Base-by-base conservation (phyloP, 2,888 invertebrate genomes). In the Mesochorus sp. region DNA sequence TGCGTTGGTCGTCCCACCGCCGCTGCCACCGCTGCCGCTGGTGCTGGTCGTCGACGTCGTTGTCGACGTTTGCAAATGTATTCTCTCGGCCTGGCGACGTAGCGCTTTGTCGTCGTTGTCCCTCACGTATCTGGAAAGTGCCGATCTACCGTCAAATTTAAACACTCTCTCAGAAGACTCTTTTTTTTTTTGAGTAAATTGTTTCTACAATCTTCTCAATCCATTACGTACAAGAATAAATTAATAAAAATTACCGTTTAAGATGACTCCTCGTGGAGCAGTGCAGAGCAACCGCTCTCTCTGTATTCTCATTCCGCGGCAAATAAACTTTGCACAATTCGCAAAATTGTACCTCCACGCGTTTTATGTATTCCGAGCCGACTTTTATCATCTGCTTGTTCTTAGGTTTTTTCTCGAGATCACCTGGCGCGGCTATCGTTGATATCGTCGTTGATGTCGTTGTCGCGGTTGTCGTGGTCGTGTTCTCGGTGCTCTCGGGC, bases 281-380 rank as follows among this genome's bases (percentile, higher is more conserved):
- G 92, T 97, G 96, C 53, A 94, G 93, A 28, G 94, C 94, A 82
- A 94, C 88, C 51, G 94, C 93, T 72, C 93, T 93, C 72, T 94
- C 94, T 80, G 93, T 93, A 79, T 94, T 93, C 87, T 88, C 90
- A 85, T 93, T 91, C 34, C 94, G 93, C 47, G 95, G 94, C 85
- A 96, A 91, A 90, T 95, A 96, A 87, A 94, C 93, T 85, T 95
- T 94, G 91, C 97, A 97, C 76, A 97, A 90, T 86, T 96, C 96
- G 89, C 97, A 97, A 91, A 94, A 96, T 91, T 94, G 94, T 8
- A 95, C 95, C 91, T 96, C 95, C 64, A 96, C 93, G 86, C 95
- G 94, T 86, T 95, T 95, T 53, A 96, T 94, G 85, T 94, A 95
- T 82, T 97, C 96, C 64, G 94, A 93, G 8, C 96, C 96, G 70